Percentiles rank a stretch among this genome's conserved stretches.
Evolutionary conservation across 2,888 invertebrate genomes (phyloP).

Genomic region (Cerastis leucographa): DNA sequence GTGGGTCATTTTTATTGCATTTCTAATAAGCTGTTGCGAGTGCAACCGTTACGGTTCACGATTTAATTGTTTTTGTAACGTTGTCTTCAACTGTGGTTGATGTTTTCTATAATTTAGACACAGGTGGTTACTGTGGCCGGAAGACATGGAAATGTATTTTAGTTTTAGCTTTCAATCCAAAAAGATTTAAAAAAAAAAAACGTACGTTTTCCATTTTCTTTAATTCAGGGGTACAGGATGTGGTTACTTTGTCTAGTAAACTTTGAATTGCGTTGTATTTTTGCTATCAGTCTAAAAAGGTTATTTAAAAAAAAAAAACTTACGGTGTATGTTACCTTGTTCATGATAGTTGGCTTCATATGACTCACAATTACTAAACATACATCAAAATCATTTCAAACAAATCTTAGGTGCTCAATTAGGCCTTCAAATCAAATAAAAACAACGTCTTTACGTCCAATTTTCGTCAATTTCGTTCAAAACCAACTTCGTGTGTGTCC

Average conservation of each 20-base stretch:
- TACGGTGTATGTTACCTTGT: not conserved
- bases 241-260: not conserved
- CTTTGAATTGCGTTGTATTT: not conserved
- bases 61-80: constrained; percentile 70
- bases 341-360: not conserved
- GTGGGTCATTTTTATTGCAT: constrained; percentile 77
- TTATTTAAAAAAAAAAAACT: not conserved
- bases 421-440: constrained; percentile 31
- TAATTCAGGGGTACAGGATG: not conserved
- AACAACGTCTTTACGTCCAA: constrained; percentile 44
- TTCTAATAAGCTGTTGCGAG: constrained; percentile 73
- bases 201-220: not conserved
- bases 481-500: constrained; percentile 80
- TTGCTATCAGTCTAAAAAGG: not conserved
- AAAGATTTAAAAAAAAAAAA: not conserved
- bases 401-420: constrained; percentile 8
- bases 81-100: constrained; percentile 43
- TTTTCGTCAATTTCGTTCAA: constrained; percentile 67
- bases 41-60: constrained; percentile 72
- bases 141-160: not conserved
- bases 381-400: not conserved
- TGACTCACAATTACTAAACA: not conserved
- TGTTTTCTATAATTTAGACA: not conserved
- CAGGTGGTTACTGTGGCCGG: not conserved
- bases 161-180: not conserved